Evolutionary conservation across 1,140 invertebrate genomes (phyloP).

Genomic region (Microplitis demolitor): DNA sequence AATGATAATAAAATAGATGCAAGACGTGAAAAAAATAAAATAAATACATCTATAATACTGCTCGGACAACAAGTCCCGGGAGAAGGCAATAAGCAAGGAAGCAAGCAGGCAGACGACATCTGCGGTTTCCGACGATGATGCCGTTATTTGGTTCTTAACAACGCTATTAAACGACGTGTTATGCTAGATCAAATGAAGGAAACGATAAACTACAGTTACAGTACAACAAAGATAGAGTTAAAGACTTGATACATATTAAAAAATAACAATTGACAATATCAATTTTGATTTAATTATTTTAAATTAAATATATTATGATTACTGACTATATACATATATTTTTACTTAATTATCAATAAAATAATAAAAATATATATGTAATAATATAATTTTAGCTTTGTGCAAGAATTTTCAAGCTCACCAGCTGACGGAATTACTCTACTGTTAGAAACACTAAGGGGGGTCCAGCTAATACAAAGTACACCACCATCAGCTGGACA

Average conservation of each 20-base stretch:
- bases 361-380: too few relatives aligned
- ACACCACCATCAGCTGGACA: conserved; percentile 58
- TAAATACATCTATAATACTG: not conserved
- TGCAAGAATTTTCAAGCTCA: conserved; percentile 85
- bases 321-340: too few relatives aligned
- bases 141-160: conserved; percentile 14
- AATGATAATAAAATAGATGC: not conserved
- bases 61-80: conserved; percentile 2
- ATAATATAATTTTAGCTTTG: conserved; percentile 68
- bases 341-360: too few relatives aligned
- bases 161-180: conserved; percentile 15
- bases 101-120: not conserved
- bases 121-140: not conserved
- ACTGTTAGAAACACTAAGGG: conserved; percentile 81
- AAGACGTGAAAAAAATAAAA: not conserved
- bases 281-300: conserved; percentile 10
- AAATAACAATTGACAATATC: not conserved
- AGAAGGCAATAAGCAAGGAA: not conserved
- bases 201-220: not conserved
- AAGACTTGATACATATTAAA: not conserved
- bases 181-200: not conserved
- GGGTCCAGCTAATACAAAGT: conserved; percentile 77
- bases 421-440: conserved; percentile 82
- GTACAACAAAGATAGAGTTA: not conserved
- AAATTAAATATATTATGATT: too few relatives aligned